phyloP scores from a whole-genome alignment of 37 sponge, comb jelly and placozoan genomes.

The Amphimedon queenslandica region DNA sequence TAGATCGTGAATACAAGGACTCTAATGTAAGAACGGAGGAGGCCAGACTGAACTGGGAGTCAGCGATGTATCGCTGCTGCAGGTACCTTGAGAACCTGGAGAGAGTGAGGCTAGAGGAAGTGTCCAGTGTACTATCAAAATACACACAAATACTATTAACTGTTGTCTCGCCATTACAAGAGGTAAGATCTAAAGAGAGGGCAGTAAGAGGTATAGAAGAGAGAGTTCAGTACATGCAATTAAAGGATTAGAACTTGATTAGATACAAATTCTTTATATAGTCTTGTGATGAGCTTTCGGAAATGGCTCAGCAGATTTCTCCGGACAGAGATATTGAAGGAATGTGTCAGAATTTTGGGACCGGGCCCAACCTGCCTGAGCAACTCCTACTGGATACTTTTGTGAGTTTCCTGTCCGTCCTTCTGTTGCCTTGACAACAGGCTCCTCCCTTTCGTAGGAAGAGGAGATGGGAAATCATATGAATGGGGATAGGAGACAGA shows the following conservation, averaged over 20 bases:
- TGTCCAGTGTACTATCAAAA: conserved; percentile 37
- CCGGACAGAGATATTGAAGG: conserved; percentile 32
- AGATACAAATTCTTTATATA: not conserved
- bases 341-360: conserved; percentile 44
- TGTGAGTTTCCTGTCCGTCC: conserved; percentile 45
- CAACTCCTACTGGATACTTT: conserved; percentile 62
- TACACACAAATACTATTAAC: conserved; percentile 47
- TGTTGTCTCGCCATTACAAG: conserved; percentile 37
- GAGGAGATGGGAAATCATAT: conserved; percentile 39
- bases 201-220: not conserved
- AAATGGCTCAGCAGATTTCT: conserved; percentile 16
- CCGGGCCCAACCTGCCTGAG: conserved; percentile 71
- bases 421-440: not conserved
- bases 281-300: conserved; percentile 39
- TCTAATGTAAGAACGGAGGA: conserved; percentile 69
- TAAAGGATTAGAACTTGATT: not conserved
- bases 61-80: conserved; percentile 75
- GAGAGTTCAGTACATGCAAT: not conserved
- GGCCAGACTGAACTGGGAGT: conserved; percentile 69
- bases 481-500: conserved; percentile 40
- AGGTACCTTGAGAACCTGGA: conserved; percentile 55
- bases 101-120: conserved; percentile 40
- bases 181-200: conserved; percentile 14
- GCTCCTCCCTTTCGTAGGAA: conserved; percentile 35
- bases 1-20: conserved; percentile 67